A percentile compares a stretch with the other conserved stretches of the same genome.
phyloP scores from a whole-genome alignment of 2,113 vertebrate species.

The Isichthys henryi region DNA sequence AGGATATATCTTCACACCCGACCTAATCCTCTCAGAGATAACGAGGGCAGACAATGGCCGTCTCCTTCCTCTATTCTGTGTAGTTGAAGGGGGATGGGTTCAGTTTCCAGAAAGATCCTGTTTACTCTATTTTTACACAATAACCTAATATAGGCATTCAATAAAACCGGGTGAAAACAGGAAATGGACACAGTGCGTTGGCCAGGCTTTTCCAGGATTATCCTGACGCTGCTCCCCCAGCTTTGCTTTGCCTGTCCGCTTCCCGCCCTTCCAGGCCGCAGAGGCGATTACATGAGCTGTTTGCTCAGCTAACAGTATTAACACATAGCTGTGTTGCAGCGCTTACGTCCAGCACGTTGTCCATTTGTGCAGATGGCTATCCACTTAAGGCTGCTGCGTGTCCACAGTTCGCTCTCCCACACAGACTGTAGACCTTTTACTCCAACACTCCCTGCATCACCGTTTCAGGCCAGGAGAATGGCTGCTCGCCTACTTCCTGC shows the following conservation, averaged over 20 bases:
- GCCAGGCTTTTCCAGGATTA: neutral
- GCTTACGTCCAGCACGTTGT: neutral
- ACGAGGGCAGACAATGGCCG: neutral
- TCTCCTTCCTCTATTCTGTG: neutral
- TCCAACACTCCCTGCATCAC: neutral
- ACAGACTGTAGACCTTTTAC: neutral
- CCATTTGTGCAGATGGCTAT: neutral
- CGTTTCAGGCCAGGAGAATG: neutral
- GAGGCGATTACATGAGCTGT: neutral
- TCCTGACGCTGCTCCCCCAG: neutral
- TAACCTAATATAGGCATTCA: slow-evolving; percentile 14
- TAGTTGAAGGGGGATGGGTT: neutral
- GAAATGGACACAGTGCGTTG: neutral
- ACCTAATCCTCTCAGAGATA: neutral
- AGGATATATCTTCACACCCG: neutral
- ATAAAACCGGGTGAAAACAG: slow-evolving; percentile 18
- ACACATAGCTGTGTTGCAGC: neutral
- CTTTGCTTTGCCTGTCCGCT: neutral
- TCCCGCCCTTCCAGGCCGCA: neutral
- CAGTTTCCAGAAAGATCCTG: neutral
- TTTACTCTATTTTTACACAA: slow-evolving; percentile 5
- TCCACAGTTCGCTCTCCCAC: neutral
- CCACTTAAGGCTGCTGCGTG: neutral
- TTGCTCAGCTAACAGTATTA: neutral
- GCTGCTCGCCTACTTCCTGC: neutral